Evolutionary conservation across 1,140 invertebrate species (phyloP), one percentile per base, ranked within the genome.

Genomic region (Belonocnema kinseyi): DNA sequence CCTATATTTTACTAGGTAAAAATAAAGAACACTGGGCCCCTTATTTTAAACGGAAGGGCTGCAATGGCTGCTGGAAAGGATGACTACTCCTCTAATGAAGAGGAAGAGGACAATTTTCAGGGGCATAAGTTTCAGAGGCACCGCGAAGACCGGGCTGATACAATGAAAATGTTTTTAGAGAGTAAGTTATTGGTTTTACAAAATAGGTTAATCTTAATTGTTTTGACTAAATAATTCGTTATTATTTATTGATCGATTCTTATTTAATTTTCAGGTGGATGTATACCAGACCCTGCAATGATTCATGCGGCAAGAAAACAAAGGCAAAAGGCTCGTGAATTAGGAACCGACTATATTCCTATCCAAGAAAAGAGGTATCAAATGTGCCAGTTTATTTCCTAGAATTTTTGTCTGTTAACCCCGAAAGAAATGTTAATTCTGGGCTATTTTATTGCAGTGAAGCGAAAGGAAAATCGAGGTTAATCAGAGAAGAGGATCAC

Each of bases 301-400:
- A 99, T 99, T 88, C 98, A 99, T 92, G 97, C 97, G 77, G 97
- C 97, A 21, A 93, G 98, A 83, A 99, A 99, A 92, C 94, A 96
- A 79, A 93, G 98, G 83, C 97, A 99, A 92, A 94, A 97, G 93
- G 97, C 95, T 19, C 89, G 96, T 87, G 95, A 96, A 92, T 92
- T 94, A 86, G 96, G 95, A 72, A 89, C 88, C 73, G 96, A 97
- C 87, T 96, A 93, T 88, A 94, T 98, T 87, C 95, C 96, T 33
- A 80, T 97, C 26, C 95, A 97, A 87, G 95, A 97, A 73, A 89
- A 86, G 80, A 87, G 82, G 90, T 90, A 83, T 79, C 40, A 11
- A 10, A 46, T 46, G 40, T 46, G 40, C 40, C 40, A 46, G 7
- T 51, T 77, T 74, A 50, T 76, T 80, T 19, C 72, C 3, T 77